Base-by-base conservation (phyloP, 2,797 vertebrate genomes). In the Lagocephalus sceleratus region DNA sequence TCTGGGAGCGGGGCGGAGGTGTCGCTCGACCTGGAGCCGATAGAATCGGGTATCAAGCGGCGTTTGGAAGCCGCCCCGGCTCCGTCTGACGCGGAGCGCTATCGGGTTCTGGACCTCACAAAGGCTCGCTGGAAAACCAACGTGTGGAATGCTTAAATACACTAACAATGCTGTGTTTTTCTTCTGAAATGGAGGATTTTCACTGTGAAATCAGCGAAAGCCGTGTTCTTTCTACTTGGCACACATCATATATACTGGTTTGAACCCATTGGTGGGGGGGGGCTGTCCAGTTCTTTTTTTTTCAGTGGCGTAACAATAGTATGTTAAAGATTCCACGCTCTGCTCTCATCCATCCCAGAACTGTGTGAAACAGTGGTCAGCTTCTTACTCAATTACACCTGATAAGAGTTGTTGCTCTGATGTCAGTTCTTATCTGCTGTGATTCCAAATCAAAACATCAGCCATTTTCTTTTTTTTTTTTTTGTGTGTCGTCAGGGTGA, bases 41-140 rank as follows among this genome's bases (percentile, higher is more conserved):
- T 85, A 86, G 63, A 75, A 84, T 82, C 81, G 60, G 53, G 84
- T 75, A 83, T 85, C 78, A 87, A 83, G 83, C 76, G 80, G 75
- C 64, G 66, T 52, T 39, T 73, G 64, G 79, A 78, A 74, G 82
- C 59, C 64, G 69, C 0, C 41, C 74, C 56, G 35, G 35, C 39
- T 75, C 57, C 21, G 25, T 55, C 66, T 50, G 59, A 20, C 11
- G 54, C 60, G 55, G 42, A 71, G 63, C 67, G 20, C 39, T 47
- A 57, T 68, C 73, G 52, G 49, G 29, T 70, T 68, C 68, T 47
- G 61, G 64, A 52, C 73, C 73, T 64, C 66, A 82, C 68, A 70
- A 16, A 51, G 62, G 39, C 68, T 49, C 47, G 29, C 44, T 45
- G 54, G 54, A 39, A 73, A 81, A 68, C 74, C 51, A 68, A 68